phyloP scores from a whole-genome alignment of 2,113 vertebrate species.

The Stomatorhinus ivindoensis region DNA sequence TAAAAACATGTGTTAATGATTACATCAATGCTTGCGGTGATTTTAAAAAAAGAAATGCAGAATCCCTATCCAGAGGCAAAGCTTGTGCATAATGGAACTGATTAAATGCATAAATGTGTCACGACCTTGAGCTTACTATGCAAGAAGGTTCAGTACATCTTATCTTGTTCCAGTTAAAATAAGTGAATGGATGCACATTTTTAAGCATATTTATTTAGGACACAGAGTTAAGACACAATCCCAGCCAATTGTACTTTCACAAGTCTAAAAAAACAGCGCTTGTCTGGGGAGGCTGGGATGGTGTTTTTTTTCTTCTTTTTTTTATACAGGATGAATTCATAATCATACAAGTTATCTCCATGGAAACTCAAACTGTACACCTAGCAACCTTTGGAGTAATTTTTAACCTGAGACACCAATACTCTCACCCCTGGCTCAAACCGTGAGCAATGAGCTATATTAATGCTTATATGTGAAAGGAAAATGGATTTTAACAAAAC shows the following conservation, averaged over 20 bases:
- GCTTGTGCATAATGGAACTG: background rate
- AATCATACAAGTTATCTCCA: background rate
- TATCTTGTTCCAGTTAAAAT: slow-evolving; percentile 5
- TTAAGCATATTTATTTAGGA: background rate
- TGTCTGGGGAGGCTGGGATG: background rate
- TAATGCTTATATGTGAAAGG: background rate
- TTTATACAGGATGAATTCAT: background rate
- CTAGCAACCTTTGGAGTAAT: background rate
- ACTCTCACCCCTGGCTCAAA: background rate
- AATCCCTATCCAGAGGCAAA: background rate
- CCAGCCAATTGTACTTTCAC: slow-evolving; percentile 7
- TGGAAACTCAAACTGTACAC: background rate
- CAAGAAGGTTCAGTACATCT: background rate
- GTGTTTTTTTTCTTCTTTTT: background rate
- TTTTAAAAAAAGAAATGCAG: slow-evolving; percentile 5
- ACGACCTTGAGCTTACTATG: background rate
- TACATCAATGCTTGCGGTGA: slow-evolving; percentile 26
- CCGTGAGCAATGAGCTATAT: background rate
- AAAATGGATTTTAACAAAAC: background rate
- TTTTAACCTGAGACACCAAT: background rate
- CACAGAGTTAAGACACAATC: background rate
- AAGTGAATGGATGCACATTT: background rate
- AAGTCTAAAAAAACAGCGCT: background rate
- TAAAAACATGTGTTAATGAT: slow-evolving; percentile 63
- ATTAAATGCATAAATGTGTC: background rate